These are phyloP conservation scores for Drosophila athabasca DNA, from an alignment of 1,140 invertebrate genomes.

Conservation along the genomic window DNA sequence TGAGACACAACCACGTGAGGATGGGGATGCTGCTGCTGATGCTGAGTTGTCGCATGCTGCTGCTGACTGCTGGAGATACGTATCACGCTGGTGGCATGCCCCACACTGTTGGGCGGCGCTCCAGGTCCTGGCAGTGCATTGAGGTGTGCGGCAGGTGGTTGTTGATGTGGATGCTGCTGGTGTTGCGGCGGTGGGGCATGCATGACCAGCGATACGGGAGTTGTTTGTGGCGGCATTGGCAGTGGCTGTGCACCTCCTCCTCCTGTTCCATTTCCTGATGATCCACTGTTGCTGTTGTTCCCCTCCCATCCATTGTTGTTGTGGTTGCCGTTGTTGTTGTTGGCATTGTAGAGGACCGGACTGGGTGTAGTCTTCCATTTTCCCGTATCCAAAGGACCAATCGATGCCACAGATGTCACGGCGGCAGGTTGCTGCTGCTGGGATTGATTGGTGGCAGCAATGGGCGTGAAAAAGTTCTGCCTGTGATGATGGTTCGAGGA, in stretches of 20 bases:
- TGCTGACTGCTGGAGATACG: slow-evolving; percentile 88
- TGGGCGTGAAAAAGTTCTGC: slow-evolving; percentile 94
- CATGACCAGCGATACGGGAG: slow-evolving; percentile 83
- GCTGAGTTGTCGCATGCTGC: slow-evolving; percentile 43
- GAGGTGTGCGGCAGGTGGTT: slow-evolving; percentile 68
- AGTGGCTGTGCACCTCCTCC: slow-evolving; percentile 79
- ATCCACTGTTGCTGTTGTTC: slow-evolving; percentile 44
- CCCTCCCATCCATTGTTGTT: slow-evolving; percentile 64
- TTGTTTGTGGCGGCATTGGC: slow-evolving; percentile 70
- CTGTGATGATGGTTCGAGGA: slow-evolving; percentile 85
- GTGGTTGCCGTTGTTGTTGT: slow-evolving; percentile 50
- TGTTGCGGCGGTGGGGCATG: slow-evolving; percentile 84
- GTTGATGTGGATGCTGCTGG: slow-evolving; percentile 61
- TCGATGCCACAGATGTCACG: slow-evolving; percentile 39
- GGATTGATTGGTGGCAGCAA: slow-evolving; percentile 84
- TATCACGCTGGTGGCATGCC: slow-evolving; percentile 90
- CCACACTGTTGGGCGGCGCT: slow-evolving; percentile 79
- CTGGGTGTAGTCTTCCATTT: slow-evolving; percentile 83
- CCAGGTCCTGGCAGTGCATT: slow-evolving; percentile 61
- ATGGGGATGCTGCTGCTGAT: slow-evolving; percentile 57
- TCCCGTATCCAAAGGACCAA: slow-evolving; percentile 50
- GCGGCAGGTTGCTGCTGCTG: slow-evolving; percentile 71
- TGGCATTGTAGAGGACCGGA: slow-evolving; percentile 77
- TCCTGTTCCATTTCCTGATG: slow-evolving; percentile 84
- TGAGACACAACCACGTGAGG: slow-evolving; percentile 58